Conservation (phyloP, 2,888 invertebrate species). For the Dryococelus australis region DNA sequence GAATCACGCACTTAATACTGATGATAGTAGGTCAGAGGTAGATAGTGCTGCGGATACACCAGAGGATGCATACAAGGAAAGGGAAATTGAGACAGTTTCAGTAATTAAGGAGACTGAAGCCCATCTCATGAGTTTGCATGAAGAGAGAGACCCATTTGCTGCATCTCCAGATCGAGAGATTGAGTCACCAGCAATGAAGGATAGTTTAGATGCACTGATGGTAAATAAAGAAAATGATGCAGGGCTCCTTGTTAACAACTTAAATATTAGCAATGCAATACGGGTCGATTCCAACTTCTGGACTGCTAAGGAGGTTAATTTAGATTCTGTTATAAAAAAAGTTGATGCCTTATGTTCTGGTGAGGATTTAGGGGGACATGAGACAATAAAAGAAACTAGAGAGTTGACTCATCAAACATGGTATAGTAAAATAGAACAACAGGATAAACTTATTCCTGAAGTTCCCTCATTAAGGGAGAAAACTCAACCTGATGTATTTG, state of each 20-base stretch:
- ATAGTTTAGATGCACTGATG: conserved; percentile 21
- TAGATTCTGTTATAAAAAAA: conserved; percentile 83
- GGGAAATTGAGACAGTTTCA: conserved; percentile 51
- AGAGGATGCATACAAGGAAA: conserved; percentile 45
- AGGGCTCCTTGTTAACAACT: conserved; percentile 10
- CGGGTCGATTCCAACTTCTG: conserved; percentile 72
- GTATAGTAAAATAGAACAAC: conserved; percentile 32
- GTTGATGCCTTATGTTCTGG: conserved; percentile 72
- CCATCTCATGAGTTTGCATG: neutral
- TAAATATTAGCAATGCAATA: conserved; percentile 32
- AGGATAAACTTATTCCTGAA: conserved; percentile 42
- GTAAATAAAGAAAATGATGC: conserved; percentile 31
- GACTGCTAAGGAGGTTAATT: conserved; percentile 81
- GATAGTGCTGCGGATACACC: conserved; percentile 48
- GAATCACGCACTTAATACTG: conserved; percentile 40
- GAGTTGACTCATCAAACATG: conserved; percentile 53
- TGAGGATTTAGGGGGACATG: conserved; percentile 55
- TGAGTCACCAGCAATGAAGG: conserved; percentile 19
- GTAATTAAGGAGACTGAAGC: conserved; percentile 55
- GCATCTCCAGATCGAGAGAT: conserved; percentile 16
- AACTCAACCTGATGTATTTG: neutral
- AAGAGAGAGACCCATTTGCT: conserved; percentile 37
- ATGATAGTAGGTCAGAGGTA: conserved; percentile 34
- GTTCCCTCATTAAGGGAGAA: neutral
- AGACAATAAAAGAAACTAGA: conserved; percentile 56